These are phyloP conservation scores for Corythornis cristatus DNA, from an alignment of 2,113 vertebrate species.

Conservation along the genomic window DNA sequence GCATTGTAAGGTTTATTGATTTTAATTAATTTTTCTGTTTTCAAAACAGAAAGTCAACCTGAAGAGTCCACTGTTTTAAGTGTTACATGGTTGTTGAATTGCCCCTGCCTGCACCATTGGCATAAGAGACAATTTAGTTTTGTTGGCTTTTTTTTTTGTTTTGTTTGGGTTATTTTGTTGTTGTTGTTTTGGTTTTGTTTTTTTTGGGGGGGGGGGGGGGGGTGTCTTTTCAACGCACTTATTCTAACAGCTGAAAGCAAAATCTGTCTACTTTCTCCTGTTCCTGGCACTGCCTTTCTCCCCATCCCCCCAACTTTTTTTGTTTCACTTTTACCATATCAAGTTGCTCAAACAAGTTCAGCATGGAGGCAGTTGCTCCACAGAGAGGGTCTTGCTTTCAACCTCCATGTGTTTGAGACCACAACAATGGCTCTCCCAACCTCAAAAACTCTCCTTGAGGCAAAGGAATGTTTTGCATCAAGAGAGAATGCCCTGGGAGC, in stretches of 20 bases:
- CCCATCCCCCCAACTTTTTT: not conserved
- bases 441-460: constrained; percentile 53
- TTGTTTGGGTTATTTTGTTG: too few relatives aligned
- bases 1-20: not conserved
- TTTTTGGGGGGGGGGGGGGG: too few relatives aligned
- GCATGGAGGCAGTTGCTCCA: not conserved
- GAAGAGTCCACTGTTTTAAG: not conserved
- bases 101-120: not conserved
- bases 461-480: constrained; percentile 65
- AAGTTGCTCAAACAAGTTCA: constrained; percentile 12
- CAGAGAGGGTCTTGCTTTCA: constrained; percentile 19
- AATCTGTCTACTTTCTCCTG: not conserved
- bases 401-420: constrained; percentile 33
- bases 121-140: not conserved
- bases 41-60: constrained; percentile 12
- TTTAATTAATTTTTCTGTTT: not conserved
- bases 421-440: constrained; percentile 50
- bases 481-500: constrained; percentile 24
- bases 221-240: not conserved
- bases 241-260: not conserved
- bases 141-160: not conserved
- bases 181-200: not conserved
- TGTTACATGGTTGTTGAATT: not conserved
- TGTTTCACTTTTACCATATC: constrained; percentile 38
- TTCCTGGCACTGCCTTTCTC: not conserved